Base-by-base conservation (phyloP, 1,140 invertebrate species). In the Meloidogyne chitwoodi region DNA sequence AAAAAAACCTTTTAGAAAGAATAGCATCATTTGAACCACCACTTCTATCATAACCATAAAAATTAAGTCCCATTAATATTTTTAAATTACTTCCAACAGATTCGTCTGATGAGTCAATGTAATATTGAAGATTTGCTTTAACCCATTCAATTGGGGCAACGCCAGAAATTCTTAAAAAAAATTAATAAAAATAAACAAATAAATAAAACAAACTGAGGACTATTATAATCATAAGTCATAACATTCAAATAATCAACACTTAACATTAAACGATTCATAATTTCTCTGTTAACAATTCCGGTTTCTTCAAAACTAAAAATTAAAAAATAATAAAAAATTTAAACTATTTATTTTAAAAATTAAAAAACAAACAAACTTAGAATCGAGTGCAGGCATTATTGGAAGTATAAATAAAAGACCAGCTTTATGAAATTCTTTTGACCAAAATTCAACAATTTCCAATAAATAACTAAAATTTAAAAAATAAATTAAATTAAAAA, bases 201-300 rank as follows among this genome's bases (percentile, higher is more conserved):
- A n/a, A 56, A 22, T 14, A 44, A 69, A 69, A 69, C 29, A 19
- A 44, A 78, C 71, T 74, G 12, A 68, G 78, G 29, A 41, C 48
- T 74, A 8, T n/a, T 71, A 62, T 72, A 83, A 48, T 83, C 83
- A 67, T 84, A 84, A 1, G 83, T 84, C 83, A 84, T 84, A 0
- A 84, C 4, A 69, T 81, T 83, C 6, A 82, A 26, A 31, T 80
- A 83, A 44, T 82, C 80, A 24, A 82, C 70, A 26, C 19, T 62
- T 48, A 29, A 29, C 19, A 76, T 61, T 26, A 81, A 27, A 12
- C 74, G 80, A 4, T 19, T 12, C 12, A 79, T 61, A 16, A 66
- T 19, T 8, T 80, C 27, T n/a, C 22, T 29, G 27, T 24, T 31
- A 14, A 81, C 24, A 78, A 82, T 78, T 26, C 81, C 81, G 19